A percentile compares a stretch with the other conserved stretches of the same genome.
These are phyloP conservation scores for Pogonus chalceus DNA, from an alignment of 1,140 invertebrate genomes.

Conservation along the genomic window DNA sequence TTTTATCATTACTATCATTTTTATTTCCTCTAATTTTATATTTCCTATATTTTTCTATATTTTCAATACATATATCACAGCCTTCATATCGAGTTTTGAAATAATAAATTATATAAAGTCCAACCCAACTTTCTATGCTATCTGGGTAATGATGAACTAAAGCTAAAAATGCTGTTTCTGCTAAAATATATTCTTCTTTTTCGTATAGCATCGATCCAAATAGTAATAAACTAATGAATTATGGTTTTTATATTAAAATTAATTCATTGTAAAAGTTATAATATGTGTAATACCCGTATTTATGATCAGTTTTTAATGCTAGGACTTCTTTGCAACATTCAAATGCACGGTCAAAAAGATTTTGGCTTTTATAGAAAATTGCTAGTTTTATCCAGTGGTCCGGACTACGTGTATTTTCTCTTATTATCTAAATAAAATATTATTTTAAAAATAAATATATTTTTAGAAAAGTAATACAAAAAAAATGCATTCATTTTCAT, in stretches of 20 bases:
- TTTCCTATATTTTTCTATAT: constrained; percentile 21
- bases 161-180: constrained; percentile 27
- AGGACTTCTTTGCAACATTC: constrained; percentile 24
- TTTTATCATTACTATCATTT: constrained; percentile 18
- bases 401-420: constrained; percentile 15
- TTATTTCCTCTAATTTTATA: constrained; percentile 2
- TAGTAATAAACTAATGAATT: constrained; percentile 11
- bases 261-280: background rate
- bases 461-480: too few species aligned
- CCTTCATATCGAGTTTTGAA: constrained; percentile 16
- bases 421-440: constrained; percentile 18
- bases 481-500: too few species aligned
- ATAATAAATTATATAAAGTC: background rate
- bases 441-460: too few species aligned
- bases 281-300: constrained; percentile 18
- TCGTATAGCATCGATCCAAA: constrained; percentile 20
- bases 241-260: constrained; percentile 11
- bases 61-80: constrained; percentile 23
- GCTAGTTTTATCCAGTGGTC: constrained; percentile 27
- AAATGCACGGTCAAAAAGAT: constrained; percentile 19
- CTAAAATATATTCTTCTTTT: constrained; percentile 19
- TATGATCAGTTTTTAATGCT: constrained; percentile 16
- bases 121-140: constrained; percentile 22
- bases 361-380: constrained; percentile 22
- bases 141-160: constrained; percentile 17